Evolutionary conservation across 2,888 invertebrate genomes (phyloP), one percentile per base, ranked within the genome.

Genomic region (Scelioninae gen. 1): DNA sequence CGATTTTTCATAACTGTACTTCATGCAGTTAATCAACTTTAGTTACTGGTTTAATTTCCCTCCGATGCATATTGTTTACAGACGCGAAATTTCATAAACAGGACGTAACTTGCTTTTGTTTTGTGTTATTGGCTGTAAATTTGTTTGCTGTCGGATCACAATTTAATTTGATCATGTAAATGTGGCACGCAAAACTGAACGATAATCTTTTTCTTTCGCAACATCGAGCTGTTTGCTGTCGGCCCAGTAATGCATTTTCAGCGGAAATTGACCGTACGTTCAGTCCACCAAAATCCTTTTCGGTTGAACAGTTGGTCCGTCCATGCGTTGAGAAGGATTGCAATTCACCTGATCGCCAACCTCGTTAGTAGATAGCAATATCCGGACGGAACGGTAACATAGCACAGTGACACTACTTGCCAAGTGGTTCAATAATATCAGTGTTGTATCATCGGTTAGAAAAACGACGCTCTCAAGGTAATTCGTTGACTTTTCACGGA

Each of bases 221-320:
- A 15, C 40, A 47, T 23, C 13, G 75, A 47, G 51, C 31, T 49
- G 63, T 60, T 76, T 66, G 51, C 49, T 32, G 66, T 23, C 51
- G 15, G 15, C 23, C 5, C 60, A 31, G 68, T 68, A 68, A 68
- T 68, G 53, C 45, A 77, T 62, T 69, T 68, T 69, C 43, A 45
- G 60, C 29, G 47, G 62, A 77, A 77, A 77, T 62, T 47, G 68
- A 53, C 43, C 60, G 43, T 13, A 38, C 29, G 58, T 45, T 55
- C 32, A 60, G 43, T 40, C 62, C 63, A 74, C 55, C 62, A 51
- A 51, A 45, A 32, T 66, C 55, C 68, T 72, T 82, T 82, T 77
- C 68, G 66, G 66, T 63, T 38, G 74, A 62, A 69, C 76, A 76
- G 76, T 76, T 76, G 66, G 71, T 53, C 47, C 66, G 45, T 16